A percentile compares a stretch with the other conserved stretches of the same genome.
Conservation (phyloP, 2,797 vertebrate genomes). For the Pantherophis vulpinus region DNA sequence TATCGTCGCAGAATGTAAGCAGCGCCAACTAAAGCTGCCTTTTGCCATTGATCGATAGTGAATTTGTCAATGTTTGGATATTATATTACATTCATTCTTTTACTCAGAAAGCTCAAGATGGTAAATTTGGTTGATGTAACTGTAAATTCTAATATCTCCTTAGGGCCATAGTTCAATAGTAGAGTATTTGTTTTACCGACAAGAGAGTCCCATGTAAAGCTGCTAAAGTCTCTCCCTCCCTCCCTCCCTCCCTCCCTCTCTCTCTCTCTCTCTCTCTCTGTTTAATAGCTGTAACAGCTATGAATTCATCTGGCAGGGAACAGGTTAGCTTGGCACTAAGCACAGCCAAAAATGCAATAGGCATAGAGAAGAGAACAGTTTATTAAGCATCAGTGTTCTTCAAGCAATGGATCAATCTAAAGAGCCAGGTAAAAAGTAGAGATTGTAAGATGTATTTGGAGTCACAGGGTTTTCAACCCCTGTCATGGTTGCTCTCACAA, state of each 20-base stretch:
- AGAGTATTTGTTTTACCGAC: background rate
- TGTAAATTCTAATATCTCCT: background rate
- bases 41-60: background rate
- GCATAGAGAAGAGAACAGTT: background rate
- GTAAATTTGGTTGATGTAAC: background rate
- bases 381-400: background rate
- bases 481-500: no score
- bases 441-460: background rate
- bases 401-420: background rate
- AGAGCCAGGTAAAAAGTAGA: background rate
- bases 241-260: no score
- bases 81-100: background rate
- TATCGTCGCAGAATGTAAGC: background rate
- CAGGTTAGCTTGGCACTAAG: background rate
- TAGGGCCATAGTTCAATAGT: background rate
- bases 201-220: background rate
- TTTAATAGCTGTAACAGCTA: background rate
- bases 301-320: background rate
- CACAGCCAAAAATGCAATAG: background rate
- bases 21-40: background rate
- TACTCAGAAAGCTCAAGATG: background rate
- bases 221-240: background rate
- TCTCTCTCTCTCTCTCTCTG: background rate
- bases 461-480: background rate
- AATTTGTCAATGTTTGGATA: background rate